Base-by-base conservation (phyloP, 1,140 invertebrate genomes). In the Nephila pilipes region DNA sequence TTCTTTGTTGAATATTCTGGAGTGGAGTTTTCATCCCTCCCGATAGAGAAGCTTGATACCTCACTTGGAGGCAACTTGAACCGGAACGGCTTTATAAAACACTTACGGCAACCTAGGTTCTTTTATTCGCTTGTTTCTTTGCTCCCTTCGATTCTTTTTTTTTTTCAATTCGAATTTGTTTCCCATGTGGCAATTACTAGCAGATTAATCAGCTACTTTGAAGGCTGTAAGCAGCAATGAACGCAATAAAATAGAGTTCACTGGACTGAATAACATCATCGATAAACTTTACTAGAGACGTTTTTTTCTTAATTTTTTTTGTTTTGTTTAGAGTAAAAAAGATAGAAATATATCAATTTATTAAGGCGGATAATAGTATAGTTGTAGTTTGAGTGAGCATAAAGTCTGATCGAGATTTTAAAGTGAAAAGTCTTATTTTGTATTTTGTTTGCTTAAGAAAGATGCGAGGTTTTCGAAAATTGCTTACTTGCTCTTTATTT, bases 1-100 rank as follows among this genome's bases (percentile, higher is more conserved):
- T 91, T 83, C 57, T 79, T 91, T 91, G 89, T 91, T 83, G 75
- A 91, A 83, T 91, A 83, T 81, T 54, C 65, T 58, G 54, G 12
- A 20, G 65, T 25, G 25, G 32, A 87, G 60, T 36, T 69, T 46
- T 29, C 14, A 36, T 20, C 54, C 32, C 29, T 25, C 69, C 46
- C 5, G 8, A 22, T 14, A 29, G 65, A 32, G 75, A 10, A 65
- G 29, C 88, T 12, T 90, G 88, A 79, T 90, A 79, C 63, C 69
- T 90, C 88, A 80, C 60, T 80, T 32, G 14, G n/a, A 80, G 4
- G 65, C 25, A 57, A 55, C 88, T 80, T 55, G 65, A 80, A 90
- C 65, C 75, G 46, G 54, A 90, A 90, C 54, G 75, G 46, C 36
- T 88, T 88, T 88, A 88, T 88, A 88, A 88, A 88, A 88, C 87